These are phyloP conservation scores for Oscheius sp. DNA, from an alignment of 1,140 invertebrate genomes.

Conservation along the genomic window DNA sequence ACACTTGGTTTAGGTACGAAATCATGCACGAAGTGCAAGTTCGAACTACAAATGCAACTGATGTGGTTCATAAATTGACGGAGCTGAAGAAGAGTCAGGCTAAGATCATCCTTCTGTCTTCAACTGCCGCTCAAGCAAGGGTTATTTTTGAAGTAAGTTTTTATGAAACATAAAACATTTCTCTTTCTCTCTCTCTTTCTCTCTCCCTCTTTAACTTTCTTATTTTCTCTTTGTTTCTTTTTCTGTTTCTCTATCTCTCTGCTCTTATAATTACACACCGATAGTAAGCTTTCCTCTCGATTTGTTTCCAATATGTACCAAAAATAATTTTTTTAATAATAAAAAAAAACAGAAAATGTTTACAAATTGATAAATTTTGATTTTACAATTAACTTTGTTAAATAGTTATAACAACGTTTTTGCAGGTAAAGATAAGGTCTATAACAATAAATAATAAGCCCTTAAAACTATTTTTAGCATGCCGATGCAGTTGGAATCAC, in stretches of 20 bases:
- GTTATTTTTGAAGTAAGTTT: conserved; percentile 75
- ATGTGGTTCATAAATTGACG: conserved; percentile 44
- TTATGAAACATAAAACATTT: too few species aligned
- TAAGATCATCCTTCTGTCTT: conserved; percentile 86
- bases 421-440: too few species aligned
- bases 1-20: conserved; percentile 44
- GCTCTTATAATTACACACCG: too few species aligned
- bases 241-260: too few species aligned
- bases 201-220: not conserved
- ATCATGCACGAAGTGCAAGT: conserved; percentile 51
- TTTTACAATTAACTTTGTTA: too few species aligned
- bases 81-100: conserved; percentile 85
- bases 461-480: conserved; percentile 3
- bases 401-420: too few species aligned
- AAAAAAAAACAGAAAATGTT: too few species aligned
- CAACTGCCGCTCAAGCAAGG: conserved; percentile 79
- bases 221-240: not conserved
- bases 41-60: conserved; percentile 37
- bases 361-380: too few species aligned
- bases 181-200: too few species aligned
- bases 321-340: too few species aligned
- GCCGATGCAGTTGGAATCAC: conserved; percentile 42
- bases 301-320: too few species aligned
- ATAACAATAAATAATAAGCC: not conserved
- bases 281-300: too few species aligned